A percentile compares a stretch with the other conserved stretches of the same genome.
phyloP scores from a whole-genome alignment of 2,888 invertebrate species.

The Xestia c-nigrum region DNA sequence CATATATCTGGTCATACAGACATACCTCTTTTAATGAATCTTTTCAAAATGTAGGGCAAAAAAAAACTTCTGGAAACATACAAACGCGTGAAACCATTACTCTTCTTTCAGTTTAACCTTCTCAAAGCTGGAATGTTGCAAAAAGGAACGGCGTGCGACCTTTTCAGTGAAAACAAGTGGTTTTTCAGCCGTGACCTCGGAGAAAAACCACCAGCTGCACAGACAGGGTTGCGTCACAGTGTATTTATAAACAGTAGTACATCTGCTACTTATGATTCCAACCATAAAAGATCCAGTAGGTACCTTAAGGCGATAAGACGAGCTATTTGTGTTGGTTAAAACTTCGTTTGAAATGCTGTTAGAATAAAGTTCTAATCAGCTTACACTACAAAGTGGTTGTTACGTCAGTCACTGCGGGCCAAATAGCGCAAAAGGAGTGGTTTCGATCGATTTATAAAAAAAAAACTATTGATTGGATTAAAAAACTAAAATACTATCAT shows the following conservation, averaged over 20 bases:
- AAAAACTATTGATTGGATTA: too few species aligned
- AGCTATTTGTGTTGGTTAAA: too few species aligned
- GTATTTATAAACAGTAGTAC: not conserved
- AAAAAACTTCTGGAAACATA: not conserved
- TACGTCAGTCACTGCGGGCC: too few species aligned
- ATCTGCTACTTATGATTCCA: not conserved
- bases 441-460: too few species aligned
- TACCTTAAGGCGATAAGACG: too few species aligned
- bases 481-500: too few species aligned
- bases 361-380: too few species aligned
- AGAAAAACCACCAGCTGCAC: slow-evolving; percentile 10
- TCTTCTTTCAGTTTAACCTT: not conserved
- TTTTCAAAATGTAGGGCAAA: not conserved
- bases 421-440: too few species aligned
- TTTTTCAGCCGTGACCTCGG: slow-evolving; percentile 33
- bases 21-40: not conserved
- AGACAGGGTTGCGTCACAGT: slow-evolving; percentile 13
- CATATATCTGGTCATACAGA: not conserved
- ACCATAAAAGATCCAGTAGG: too few species aligned
- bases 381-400: too few species aligned
- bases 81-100: not conserved
- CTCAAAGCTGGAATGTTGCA: not conserved
- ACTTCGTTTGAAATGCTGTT: too few species aligned
- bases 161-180: slow-evolving; percentile 48
- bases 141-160: slow-evolving; percentile 20